Base-by-base conservation (phyloP, 2,113 vertebrate species). In the Scomber japonicus region DNA sequence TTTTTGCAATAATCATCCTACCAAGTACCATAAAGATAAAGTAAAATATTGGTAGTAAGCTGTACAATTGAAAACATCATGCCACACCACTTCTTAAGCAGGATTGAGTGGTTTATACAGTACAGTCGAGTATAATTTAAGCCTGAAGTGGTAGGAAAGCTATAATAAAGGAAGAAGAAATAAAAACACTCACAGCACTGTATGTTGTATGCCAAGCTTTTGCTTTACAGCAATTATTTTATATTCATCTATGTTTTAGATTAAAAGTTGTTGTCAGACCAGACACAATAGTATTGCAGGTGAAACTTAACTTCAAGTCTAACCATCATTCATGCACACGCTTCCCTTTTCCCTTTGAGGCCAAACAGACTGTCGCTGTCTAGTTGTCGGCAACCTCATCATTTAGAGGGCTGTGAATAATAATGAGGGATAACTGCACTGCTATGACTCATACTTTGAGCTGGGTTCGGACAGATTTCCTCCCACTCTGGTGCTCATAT, bases 371-470 rank as follows among this genome's bases (percentile, higher is more conserved):
- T 76, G 72, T 80, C 13, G 49, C 84, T 82, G 83, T 84, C 88
- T 87, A n/a, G 16, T 63, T 78, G 75, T 85, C 82, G n/a, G 79
- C 81, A 72, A 30, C 88, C 80, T 86, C 84, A 88, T 90, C 87
- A 88, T 88, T 79, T 82, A 89, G 61, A 89, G 70, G 53, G 65
- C 68, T 84, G 88, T 91, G 90, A 91, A 91, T 90, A 91, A 75
- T 88, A 91, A 93, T 82, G 81, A 90, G 81, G 75, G 67, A 86
- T 89, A 87, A 83, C 86, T 81, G 86, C 50, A 6, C 66, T 11
- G 84, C 88, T 76, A 91, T 93, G 93, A 93, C 89, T 94, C 91
- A 90, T 91, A 81, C 85, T 82, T 85, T 78, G 80, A 85, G 81
- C 81, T 59, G 78, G 86, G 91, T 90, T 86, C 56, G 82, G 77